Conservation (phyloP, 1,140 invertebrate genomes). For the Condylostylus longicornis region DNA sequence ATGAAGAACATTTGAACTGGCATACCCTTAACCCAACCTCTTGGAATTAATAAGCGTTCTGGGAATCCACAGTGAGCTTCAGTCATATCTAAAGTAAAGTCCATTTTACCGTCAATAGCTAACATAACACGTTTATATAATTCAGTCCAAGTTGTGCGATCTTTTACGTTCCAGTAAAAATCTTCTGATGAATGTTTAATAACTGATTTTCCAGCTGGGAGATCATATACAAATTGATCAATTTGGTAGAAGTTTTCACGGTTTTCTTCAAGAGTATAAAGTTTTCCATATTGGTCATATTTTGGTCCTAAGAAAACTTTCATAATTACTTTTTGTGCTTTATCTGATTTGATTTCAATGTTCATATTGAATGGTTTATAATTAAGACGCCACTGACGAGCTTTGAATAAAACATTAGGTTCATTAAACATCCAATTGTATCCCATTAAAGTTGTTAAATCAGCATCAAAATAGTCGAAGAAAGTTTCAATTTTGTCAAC, state of each 20-base stretch:
- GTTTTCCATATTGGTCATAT: conserved; percentile 34
- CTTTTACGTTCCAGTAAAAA: conserved; percentile 28
- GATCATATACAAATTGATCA: conserved; percentile 35
- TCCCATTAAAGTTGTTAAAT: conserved; percentile 20
- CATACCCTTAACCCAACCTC: conserved; percentile 38
- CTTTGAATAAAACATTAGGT: too few relatives aligned
- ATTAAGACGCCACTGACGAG: conserved; percentile 43
- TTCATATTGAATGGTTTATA: conserved; percentile 34
- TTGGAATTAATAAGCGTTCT: conserved; percentile 37
- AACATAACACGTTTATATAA: conserved; percentile 31
- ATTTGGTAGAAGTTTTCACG: conserved; percentile 37
- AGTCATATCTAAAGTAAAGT: conserved; percentile 21
- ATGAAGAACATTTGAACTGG: conserved; percentile 38
- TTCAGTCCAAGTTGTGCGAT: conserved; percentile 30
- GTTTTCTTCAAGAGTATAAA: conserved; percentile 37
- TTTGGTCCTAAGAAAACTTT: conserved; percentile 27
- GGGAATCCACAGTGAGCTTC: conserved; percentile 28
- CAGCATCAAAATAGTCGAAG: conserved; percentile 17
- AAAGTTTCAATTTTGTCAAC: conserved; percentile 33
- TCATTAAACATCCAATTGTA: too few relatives aligned
- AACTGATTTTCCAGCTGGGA: conserved; percentile 32
- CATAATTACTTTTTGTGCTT: conserved; percentile 22
- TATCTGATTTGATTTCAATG: conserved; percentile 34
- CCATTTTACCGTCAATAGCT: conserved; percentile 27
- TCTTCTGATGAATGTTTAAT: conserved; percentile 34